Conservation (phyloP, 2,797 vertebrate species). For the Rhinella marina region DNA sequence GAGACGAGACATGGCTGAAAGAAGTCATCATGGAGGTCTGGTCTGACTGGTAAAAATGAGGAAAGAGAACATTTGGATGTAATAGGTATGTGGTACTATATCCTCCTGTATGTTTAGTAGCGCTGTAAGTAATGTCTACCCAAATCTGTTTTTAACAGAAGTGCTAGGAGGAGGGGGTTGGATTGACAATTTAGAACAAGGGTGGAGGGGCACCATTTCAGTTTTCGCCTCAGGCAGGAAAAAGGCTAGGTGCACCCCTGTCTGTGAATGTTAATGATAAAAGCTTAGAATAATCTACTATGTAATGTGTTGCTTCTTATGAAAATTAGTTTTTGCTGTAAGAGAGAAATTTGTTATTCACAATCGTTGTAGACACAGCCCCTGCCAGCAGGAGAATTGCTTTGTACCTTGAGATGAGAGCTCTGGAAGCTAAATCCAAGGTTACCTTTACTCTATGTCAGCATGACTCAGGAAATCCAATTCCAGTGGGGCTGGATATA, state of each 20-base stretch:
- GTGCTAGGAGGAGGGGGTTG: no score
- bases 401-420: conserved; percentile 37
- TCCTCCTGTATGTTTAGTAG: no score
- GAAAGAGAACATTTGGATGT: no score
- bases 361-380: conserved; percentile 3
- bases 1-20: no score
- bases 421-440: conserved; percentile 47
- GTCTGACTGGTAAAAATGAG: no score
- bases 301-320: not conserved
- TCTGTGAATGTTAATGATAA: not conserved
- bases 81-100: no score
- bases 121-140: no score
- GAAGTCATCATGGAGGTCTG: no score
- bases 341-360: not conserved
- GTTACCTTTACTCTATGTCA: conserved; percentile 53
- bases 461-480: conserved; percentile 50
- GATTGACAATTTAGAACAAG: no score
- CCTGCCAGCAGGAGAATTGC: not conserved
- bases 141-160: no score
- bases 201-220: not conserved
- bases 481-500: conserved; percentile 40
- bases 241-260: no score
- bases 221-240: not conserved
- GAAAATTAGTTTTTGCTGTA: conserved; percentile 24
- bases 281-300: not conserved